Evolutionary conservation across 2,888 invertebrate genomes (phyloP), one percentile per base, ranked within the genome.

Genomic region (Xestoiulus laeticollis): DNA sequence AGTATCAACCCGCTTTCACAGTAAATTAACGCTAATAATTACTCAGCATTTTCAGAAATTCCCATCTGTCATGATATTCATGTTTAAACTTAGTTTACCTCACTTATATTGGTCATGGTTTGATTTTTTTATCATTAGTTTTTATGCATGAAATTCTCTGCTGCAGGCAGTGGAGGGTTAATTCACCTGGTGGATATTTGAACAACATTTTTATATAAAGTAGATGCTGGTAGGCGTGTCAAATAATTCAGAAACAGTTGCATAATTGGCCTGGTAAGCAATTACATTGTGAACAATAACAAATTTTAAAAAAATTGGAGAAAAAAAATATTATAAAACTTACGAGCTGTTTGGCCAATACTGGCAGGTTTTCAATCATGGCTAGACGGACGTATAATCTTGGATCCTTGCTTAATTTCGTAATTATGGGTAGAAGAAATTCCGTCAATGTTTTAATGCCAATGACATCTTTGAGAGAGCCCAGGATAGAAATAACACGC

Each of bases 261-360:
- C 16, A 26, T 78, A 78, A 78, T 32, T 30, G 68, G 30, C 78
- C 30, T 26, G 26, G 30, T 30, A 78, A 14, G 1, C 26, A 12
- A 78, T 32, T 78, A 32, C 14, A 14, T 78, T 16, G 30, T 16
- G 78, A 78, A 78, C 30, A 78, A 16, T 8, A 78, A 26, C 4
- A 59, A 59, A 59, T n/a, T 59, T n/a, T n/a, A n/a, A n/a, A n/a
- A 59, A 22, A 59, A 22, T 59, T 59, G 59, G 8, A 22, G 59
- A 8, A 5, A n/a, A 59, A 19, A 48, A 19, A n/a, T 59, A 16
- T 38, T 22, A n/a, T 12, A 85, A 12, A 85, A 85, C 38, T 85
- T 85, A 85, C 85, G 10, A 85, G 85, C 14, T 85, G 38, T 38
- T 85, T 44, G 16, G 85, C 85, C 85, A 85, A 85, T n/a, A n/a